Base-by-base conservation (phyloP, 1,140 invertebrate genomes). In the Leucophenga varia region DNA sequence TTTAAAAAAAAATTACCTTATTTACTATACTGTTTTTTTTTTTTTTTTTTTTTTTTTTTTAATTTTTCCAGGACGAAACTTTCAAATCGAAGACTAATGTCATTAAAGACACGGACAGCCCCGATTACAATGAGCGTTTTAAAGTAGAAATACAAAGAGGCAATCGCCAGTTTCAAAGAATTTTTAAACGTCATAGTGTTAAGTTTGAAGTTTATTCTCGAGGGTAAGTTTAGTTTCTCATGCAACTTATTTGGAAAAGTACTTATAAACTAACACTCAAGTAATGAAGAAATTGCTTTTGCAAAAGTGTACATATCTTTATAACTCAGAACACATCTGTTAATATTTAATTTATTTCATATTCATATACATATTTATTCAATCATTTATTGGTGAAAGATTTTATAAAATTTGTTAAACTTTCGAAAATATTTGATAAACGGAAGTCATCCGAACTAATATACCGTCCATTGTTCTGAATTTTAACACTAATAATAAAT, bases 181-280 rank as follows among this genome's bases (percentile, higher is more conserved):
- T 91, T 21, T 90, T 97, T 59, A 96, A 96, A 76, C 80, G 92
- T 48, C 91, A 95, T 52, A 81, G 81, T 16, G 77, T 96, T 12
- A 97, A 97, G 65, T 85, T 92, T 52, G 92, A 97, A 79, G 82
- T 98, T 10, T 96, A 87, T 79, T 88, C 91, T 1, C 89, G 91
- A 82, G 93, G 94, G 94, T 97, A 79, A 86, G 84, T 76, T 19
- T 2, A 3, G 1, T 13, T 7, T 30, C 7, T n/a, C n/a, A n/a
- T n/a, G n/a, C 7, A 30, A 8, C 25, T 30, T 30, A n/a, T n/a
- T 8, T 30, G 25, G 25, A 30, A 30, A n/a, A 30, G 25, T 30
- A n/a, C n/a, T 30, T 30, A 7, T 30, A 7, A 7, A 30, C 25
- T 30, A 30, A 30, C n/a, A 8, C 25, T 30, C 25, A n/a, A n/a